These are phyloP conservation scores for Strix aluco DNA, from an alignment of 2,113 vertebrate species.

Conservation along the genomic window DNA sequence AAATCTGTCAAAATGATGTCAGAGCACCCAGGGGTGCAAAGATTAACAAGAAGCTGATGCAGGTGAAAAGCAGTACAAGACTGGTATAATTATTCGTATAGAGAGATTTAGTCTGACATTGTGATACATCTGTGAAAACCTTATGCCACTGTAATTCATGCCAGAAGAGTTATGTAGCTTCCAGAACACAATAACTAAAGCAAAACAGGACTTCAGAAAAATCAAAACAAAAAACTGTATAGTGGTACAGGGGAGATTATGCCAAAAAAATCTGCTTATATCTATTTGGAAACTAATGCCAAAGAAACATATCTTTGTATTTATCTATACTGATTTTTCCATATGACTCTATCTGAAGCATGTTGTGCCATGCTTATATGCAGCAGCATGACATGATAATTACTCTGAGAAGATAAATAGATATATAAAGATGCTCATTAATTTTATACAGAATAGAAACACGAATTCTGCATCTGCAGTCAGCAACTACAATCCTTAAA, in stretches of 20 bases:
- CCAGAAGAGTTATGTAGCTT: neutral
- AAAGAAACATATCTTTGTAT: neutral
- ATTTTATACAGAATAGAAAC: neutral
- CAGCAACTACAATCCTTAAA: neutral
- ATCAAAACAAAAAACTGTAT: neutral
- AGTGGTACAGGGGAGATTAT: neutral
- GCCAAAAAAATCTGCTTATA: neutral
- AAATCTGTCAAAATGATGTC: neutral
- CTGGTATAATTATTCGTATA: neutral
- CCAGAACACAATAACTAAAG: constrained; percentile 1
- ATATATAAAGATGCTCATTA: neutral
- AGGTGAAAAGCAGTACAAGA: neutral
- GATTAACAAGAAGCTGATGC: neutral
- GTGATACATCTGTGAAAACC: neutral
- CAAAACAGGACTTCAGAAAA: neutral
- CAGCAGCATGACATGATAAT: neutral
- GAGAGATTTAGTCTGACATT: neutral
- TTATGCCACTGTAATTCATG: neutral
- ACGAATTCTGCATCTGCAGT: neutral
- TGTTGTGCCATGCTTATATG: neutral
- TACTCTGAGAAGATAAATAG: neutral
- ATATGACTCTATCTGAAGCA: neutral
- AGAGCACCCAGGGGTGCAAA: neutral
- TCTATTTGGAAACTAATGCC: neutral
- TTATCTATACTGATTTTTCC: neutral